A percentile compares a stretch with the other conserved stretches of the same genome.
Conservation (phyloP, 2,113 vertebrate species). For the Leptocoma aspasia region DNA sequence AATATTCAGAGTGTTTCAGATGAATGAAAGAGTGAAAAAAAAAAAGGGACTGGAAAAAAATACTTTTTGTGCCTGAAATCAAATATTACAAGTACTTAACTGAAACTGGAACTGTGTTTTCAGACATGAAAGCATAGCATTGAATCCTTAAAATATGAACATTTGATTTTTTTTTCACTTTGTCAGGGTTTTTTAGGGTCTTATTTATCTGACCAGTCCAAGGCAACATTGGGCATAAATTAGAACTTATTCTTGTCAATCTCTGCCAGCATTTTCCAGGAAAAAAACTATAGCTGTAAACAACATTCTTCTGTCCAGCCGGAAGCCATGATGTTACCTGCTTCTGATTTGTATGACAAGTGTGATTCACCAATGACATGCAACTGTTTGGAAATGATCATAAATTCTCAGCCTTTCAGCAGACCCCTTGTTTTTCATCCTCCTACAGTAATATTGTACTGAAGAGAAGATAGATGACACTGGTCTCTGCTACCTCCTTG, state of each 20-base stretch:
- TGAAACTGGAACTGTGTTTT: background rate
- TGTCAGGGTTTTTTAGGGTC: background rate
- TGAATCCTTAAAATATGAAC: background rate
- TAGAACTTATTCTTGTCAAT: background rate
- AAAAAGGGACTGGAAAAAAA: background rate
- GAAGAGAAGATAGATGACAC: background rate
- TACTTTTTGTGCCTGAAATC: background rate
- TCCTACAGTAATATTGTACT: background rate
- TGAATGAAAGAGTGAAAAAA: background rate
- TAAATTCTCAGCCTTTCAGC: background rate
- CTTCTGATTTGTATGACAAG: slow-evolving; percentile 10
- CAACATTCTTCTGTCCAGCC: background rate
- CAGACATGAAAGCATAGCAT: background rate
- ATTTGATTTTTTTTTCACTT: background rate
- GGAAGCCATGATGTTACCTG: slow-evolving; percentile 11
- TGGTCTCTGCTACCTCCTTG: background rate
- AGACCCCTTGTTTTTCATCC: background rate
- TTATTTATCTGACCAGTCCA: background rate
- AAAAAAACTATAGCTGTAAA: background rate
- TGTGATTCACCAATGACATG: slow-evolving; percentile 16
- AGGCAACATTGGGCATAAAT: background rate
- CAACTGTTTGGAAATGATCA: background rate
- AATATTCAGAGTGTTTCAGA: background rate
- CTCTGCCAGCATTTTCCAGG: background rate
- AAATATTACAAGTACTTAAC: background rate